Percentiles rank a stretch among this genome's conserved stretches.
phyloP scores from a whole-genome alignment of 2,888 invertebrate genomes.

The Acanthosepion lycidas region DNA sequence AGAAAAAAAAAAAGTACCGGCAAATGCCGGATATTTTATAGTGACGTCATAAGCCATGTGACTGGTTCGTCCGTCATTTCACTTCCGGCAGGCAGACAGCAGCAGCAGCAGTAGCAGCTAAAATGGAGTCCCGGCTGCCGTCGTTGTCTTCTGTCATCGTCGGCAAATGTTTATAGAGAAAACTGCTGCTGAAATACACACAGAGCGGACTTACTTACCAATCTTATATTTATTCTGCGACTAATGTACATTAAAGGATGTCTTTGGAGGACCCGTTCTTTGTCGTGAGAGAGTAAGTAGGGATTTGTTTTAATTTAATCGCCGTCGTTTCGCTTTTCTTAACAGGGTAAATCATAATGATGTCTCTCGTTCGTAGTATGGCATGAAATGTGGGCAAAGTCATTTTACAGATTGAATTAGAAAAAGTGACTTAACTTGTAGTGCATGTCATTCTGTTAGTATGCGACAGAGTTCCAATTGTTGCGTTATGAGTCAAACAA shows the following conservation, averaged over 20 bases:
- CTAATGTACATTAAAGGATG: constrained; percentile 78
- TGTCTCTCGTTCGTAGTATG: constrained; percentile 47
- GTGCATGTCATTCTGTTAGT: neutral
- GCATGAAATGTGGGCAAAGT: neutral
- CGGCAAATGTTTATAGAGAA: constrained; percentile 13
- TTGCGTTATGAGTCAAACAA: neutral
- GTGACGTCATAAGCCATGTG: neutral
- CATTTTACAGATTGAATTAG: neutral
- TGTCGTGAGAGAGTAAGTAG: constrained; percentile 98
- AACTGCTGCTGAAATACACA: neutral
- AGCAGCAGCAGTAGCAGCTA: constrained; percentile 17
- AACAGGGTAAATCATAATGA: constrained; percentile 23
- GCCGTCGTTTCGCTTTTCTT: constrained; percentile 37
- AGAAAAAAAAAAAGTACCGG: neutral
- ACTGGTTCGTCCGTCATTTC: neutral
- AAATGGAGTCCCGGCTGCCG: constrained; percentile 14
- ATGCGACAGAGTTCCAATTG: neutral
- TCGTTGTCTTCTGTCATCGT: neutral
- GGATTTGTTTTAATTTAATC: constrained; percentile 37
- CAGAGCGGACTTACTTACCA: neutral
- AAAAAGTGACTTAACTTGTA: neutral
- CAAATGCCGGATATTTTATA: neutral
- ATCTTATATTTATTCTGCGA: neutral
- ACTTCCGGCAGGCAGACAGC: constrained; percentile 13
- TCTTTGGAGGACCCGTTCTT: constrained; percentile 99